phyloP scores from a whole-genome alignment of 2,797 vertebrate species.

The Florisuga fusca region DNA sequence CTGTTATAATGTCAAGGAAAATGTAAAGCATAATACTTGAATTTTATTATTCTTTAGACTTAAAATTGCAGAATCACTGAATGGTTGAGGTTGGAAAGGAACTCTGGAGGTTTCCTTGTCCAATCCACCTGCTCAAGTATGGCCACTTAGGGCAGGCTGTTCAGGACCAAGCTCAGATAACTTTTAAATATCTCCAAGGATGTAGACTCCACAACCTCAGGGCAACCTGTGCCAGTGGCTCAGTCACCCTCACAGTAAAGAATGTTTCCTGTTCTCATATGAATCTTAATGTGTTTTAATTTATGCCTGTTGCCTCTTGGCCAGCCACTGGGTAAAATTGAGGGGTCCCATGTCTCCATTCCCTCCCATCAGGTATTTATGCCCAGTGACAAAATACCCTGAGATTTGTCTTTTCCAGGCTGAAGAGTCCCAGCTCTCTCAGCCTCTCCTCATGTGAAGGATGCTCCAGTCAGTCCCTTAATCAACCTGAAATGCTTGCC shows the following conservation, averaged over 20 bases:
- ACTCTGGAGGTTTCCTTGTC: background rate
- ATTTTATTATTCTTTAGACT: background rate
- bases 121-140: background rate
- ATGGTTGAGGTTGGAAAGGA: background rate
- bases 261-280: background rate
- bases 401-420: background rate
- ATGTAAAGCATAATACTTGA: background rate
- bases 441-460: background rate
- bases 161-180: background rate
- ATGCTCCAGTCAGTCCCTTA: background rate
- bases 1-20: background rate
- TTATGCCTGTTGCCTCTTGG: background rate
- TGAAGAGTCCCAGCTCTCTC: background rate
- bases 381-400: background rate
- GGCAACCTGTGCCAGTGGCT: background rate
- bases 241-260: background rate
- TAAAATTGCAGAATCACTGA: background rate
- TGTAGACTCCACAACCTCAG: background rate
- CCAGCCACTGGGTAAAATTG: background rate
- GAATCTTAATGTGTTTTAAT: background rate
- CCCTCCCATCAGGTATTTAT: background rate
- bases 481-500: background rate
- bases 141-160: background rate
- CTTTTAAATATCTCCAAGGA: background rate
- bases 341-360: background rate